These are phyloP conservation scores for Epinephelus awoara DNA, from an alignment of 2,797 vertebrate genomes.

Conservation along the genomic window DNA sequence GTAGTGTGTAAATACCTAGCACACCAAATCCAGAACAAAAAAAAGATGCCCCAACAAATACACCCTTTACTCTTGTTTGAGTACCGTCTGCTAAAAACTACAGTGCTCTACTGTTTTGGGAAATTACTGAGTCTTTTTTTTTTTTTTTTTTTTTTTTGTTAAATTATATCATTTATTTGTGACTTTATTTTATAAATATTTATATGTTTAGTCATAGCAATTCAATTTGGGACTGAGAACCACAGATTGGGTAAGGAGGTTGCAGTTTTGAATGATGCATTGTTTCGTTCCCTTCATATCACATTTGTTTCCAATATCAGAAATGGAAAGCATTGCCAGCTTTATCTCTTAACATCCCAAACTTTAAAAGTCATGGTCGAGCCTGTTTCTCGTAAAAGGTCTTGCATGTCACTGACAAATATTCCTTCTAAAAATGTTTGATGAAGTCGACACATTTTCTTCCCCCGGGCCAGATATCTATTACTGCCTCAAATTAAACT, in stretches of 20 bases:
- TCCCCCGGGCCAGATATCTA: slow-evolving; percentile 26
- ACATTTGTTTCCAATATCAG: slow-evolving; percentile 2
- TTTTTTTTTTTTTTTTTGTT: too few relatives aligned
- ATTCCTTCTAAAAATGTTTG: background rate
- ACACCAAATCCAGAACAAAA: background rate
- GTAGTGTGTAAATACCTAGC: background rate
- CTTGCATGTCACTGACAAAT: background rate
- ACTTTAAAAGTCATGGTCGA: background rate
- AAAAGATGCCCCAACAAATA: background rate
- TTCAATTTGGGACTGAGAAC: background rate
- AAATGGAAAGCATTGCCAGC: background rate
- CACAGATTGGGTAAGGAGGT: background rate
- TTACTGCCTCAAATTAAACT: slow-evolving; percentile 1
- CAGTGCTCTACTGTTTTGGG: background rate
- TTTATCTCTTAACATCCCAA: background rate
- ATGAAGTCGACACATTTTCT: background rate
- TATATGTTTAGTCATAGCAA: background rate
- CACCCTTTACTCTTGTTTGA: background rate
- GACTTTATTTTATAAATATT: background rate
- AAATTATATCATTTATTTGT: background rate
- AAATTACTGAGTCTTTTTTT: background rate
- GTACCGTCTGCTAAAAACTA: background rate
- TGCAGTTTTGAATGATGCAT: background rate
- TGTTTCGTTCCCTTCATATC: background rate
- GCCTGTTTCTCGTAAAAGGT: background rate